phyloP scores from a whole-genome alignment of 1,140 invertebrate genomes.

The Littorina saxatilis region DNA sequence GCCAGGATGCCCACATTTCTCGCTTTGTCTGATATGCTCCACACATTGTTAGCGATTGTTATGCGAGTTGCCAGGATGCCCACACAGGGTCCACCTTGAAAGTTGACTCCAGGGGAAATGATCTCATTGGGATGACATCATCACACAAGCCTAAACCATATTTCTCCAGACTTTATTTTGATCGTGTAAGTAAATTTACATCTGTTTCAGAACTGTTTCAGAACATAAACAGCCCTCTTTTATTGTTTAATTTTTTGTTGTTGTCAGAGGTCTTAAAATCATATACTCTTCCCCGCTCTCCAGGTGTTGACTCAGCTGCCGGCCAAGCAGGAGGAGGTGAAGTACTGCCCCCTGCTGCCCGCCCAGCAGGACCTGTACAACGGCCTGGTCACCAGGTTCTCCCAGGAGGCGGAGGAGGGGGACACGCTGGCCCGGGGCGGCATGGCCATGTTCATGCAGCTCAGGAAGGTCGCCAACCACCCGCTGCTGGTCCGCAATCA shows the following conservation, averaged over 20 bases:
- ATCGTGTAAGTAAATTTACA: no score
- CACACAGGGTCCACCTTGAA: no score
- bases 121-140: no score
- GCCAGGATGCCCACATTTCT: no score
- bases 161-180: no score
- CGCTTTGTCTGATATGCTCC: no score
- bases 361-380: conserved; percentile 86
- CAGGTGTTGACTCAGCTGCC: conserved; percentile 85
- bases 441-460: conserved; percentile 73
- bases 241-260: no score
- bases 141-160: no score
- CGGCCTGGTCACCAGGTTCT: conserved; percentile 84
- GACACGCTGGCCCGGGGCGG: conserved; percentile 48
- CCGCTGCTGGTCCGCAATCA: conserved; percentile 84
- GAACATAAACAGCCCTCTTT: neutral
- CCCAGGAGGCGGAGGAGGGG: conserved; percentile 44
- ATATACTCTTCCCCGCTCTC: neutral
- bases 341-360: conserved; percentile 81
- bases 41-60: no score
- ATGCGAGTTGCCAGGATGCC: no score
- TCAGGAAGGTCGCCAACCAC: conserved; percentile 74
- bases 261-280: neutral
- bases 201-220: neutral
- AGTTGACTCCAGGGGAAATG: no score
- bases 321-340: conserved; percentile 84